phyloP scores from a whole-genome alignment of 2,888 invertebrate species.

The Eupsilia transversa region DNA sequence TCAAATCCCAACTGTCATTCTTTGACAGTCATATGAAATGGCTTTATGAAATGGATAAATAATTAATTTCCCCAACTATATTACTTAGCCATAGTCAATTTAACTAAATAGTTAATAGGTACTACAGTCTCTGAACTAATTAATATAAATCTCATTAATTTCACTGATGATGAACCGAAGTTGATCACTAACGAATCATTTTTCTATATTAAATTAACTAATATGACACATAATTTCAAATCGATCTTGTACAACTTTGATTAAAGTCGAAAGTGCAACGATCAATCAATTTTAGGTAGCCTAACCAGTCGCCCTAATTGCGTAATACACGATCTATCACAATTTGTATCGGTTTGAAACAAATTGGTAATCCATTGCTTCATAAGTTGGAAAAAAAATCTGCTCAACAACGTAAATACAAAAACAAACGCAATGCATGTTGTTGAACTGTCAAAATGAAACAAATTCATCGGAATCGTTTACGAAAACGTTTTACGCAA shows the following conservation, averaged over 20 bases:
- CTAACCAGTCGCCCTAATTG: too few species aligned
- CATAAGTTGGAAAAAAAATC: too few species aligned
- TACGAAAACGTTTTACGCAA: too few species aligned
- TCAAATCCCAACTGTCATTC: not conserved
- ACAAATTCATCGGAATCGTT: too few species aligned
- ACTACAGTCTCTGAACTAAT: slow-evolving; percentile 38
- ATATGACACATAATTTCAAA: slow-evolving; percentile 60
- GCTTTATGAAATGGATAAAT: not conserved
- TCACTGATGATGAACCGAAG: slow-evolving; percentile 39
- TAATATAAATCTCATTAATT: slow-evolving; percentile 62
- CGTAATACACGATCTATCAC: too few species aligned
- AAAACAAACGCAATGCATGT: too few species aligned
- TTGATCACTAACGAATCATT: slow-evolving; percentile 34
- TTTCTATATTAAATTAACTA: slow-evolving; percentile 53
- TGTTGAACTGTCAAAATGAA: too few species aligned
- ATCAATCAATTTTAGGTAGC: not conserved
- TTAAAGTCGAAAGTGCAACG: slow-evolving; percentile 28
- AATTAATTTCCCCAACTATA: not conserved
- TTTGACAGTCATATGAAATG: not conserved
- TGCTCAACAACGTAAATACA: too few species aligned
- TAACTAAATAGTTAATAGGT: slow-evolving; percentile 41
- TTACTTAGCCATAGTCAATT: not conserved
- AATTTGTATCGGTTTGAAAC: too few species aligned
- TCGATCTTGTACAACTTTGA: not conserved
- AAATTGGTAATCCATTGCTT: too few species aligned